Evolutionary conservation across 92 coral and sea anemone species (phyloP).

Genomic region (Siderastrea radians): DNA sequence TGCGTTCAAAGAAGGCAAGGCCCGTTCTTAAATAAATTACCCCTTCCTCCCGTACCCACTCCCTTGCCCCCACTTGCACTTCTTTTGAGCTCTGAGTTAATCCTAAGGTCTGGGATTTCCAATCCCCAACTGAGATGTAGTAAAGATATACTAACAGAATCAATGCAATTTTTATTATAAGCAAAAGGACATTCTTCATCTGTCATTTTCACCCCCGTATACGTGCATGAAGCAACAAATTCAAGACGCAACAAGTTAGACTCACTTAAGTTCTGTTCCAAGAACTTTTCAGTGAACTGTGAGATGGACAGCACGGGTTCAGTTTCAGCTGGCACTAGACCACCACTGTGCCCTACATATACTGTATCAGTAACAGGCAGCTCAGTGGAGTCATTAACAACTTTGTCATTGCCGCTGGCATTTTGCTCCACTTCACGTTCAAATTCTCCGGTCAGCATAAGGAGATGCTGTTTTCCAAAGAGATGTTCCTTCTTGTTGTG

Average conservation of each 20-base stretch:
- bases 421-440: conserved; percentile 91
- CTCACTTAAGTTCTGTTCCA: conserved; percentile 90
- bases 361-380: conserved; percentile 44
- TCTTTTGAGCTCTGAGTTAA: too few species aligned
- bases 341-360: background rate
- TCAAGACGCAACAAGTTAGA: background rate
- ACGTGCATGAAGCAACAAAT: too few species aligned
- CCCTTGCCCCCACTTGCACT: too few species aligned
- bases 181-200: too few species aligned
- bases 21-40: too few species aligned
- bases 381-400: conserved; percentile 26
- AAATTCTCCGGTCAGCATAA: conserved; percentile 89
- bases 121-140: too few species aligned
- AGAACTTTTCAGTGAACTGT: conserved; percentile 85
- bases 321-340: conserved; percentile 19
- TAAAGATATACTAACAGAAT: too few species aligned
- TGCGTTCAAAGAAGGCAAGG: too few species aligned
- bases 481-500: conserved; percentile 95
- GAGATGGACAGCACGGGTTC: conserved; percentile 62
- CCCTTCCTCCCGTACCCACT: too few species aligned
- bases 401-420: conserved; percentile 39
- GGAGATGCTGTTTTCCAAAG: conserved; percentile 91
- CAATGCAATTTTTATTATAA: too few species aligned
- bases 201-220: too few species aligned
- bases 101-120: too few species aligned